Percentiles rank a stretch among this genome's conserved stretches.
These are phyloP conservation scores for Drosophila hydei DNA, from an alignment of 1,140 invertebrate species.

Conservation along the genomic window DNA sequence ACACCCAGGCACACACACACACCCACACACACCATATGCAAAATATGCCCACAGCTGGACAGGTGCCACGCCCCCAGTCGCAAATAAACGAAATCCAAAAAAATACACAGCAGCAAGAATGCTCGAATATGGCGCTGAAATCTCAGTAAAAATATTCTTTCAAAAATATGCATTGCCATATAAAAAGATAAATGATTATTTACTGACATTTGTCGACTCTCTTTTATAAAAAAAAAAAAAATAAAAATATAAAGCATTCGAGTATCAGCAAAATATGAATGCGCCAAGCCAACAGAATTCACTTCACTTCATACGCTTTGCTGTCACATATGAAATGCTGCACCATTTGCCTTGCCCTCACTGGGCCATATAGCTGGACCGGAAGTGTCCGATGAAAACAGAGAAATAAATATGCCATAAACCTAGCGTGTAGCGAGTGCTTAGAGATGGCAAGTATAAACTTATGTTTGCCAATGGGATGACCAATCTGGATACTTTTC, in stretches of 20 bases:
- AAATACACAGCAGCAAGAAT: not conserved
- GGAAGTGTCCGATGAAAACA: constrained; percentile 3
- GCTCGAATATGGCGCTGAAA: constrained; percentile 10
- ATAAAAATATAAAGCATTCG: not conserved
- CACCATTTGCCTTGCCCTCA: not conserved
- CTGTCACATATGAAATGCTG: not conserved
- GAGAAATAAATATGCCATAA: not conserved
- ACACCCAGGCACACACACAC: constrained; percentile 14
- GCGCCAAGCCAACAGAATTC: not conserved
- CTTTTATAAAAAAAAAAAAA: constrained; percentile 1
- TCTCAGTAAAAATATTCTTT: constrained; percentile 7
- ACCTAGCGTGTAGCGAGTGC: no score
- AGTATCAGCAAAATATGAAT: not conserved
- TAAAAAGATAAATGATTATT: constrained; percentile 16
- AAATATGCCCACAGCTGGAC: constrained; percentile 61
- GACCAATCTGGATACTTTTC: no score
- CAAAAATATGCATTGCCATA: constrained; percentile 11
- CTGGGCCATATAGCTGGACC: not conserved
- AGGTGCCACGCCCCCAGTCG: constrained; percentile 7
- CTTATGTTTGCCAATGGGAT: no score
- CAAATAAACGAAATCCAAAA: constrained; percentile 7
- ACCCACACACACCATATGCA: constrained; percentile 45
- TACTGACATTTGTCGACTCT: constrained; percentile 14
- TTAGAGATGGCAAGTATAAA: no score
- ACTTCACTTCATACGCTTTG: not conserved